A percentile compares a stretch with the other conserved stretches of the same genome.
Evolutionary conservation across 2,113 vertebrate species (phyloP).

Genomic region (Oenanthe melanoleuca): DNA sequence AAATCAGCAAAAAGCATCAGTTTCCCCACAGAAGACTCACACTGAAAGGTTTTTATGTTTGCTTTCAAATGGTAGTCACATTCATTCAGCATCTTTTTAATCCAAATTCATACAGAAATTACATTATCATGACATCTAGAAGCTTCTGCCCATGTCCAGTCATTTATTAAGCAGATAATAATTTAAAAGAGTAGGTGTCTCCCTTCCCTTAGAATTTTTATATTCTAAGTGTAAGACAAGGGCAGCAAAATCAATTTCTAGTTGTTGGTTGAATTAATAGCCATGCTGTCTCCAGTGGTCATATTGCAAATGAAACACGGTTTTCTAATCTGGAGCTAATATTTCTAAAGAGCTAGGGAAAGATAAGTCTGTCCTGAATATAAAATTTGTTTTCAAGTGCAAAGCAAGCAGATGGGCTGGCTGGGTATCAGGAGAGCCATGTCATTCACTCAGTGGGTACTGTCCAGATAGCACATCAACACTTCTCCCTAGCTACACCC

Average conservation of each 20-base stretch:
- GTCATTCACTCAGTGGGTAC: conserved; percentile 22
- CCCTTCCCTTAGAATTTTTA: background rate
- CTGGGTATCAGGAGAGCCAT: background rate
- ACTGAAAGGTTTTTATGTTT: background rate
- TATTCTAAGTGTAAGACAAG: background rate
- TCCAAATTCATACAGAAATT: background rate
- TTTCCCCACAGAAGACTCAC: background rate
- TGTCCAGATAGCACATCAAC: conserved; percentile 56
- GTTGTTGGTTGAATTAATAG: background rate
- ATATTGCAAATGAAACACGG: background rate
- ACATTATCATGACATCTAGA: background rate
- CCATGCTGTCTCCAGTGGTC: background rate
- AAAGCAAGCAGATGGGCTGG: conserved; percentile 57
- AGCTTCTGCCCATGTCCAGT: background rate
- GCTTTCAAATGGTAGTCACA: background rate
- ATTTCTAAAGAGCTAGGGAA: background rate
- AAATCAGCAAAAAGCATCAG: background rate
- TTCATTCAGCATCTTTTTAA: background rate
- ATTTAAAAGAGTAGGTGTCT: background rate
- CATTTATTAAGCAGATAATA: background rate
- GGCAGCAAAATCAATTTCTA: conserved; percentile 1
- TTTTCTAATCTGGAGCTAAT: background rate
- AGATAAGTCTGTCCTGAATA: conserved; percentile 4
- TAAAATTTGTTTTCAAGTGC: conserved; percentile 33
- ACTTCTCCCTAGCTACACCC: background rate